These are phyloP conservation scores for Perdix hodgsoniae DNA, from an alignment of 2,797 vertebrate species.

Conservation along the genomic window DNA sequence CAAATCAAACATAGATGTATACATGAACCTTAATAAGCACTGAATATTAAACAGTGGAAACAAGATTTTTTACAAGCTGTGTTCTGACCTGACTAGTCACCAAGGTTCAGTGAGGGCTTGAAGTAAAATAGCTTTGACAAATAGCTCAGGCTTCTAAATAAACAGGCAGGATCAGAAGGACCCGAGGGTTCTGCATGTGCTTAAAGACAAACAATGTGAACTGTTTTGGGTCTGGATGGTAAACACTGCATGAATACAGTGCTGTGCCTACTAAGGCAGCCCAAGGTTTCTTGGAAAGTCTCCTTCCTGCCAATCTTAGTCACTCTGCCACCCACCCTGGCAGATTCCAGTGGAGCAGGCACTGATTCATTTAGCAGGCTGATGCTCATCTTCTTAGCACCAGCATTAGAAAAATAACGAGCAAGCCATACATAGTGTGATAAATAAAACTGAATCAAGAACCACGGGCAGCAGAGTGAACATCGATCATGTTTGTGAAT, in stretches of 20 bases:
- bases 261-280: not conserved
- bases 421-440: not conserved
- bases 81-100: not conserved
- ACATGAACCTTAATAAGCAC: not conserved
- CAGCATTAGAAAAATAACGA: not conserved
- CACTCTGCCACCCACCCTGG: not conserved
- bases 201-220: not conserved
- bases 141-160: not conserved
- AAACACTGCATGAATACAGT: accelerated
- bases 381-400: not conserved
- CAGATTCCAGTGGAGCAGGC: not conserved
- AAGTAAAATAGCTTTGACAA: not conserved
- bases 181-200: not conserved
- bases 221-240: not conserved
- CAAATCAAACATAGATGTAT: not conserved
- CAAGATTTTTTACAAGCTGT: not conserved
- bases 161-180: not conserved
- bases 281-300: accelerated
- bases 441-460: not conserved
- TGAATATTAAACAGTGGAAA: accelerated
- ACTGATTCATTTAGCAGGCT: not conserved
- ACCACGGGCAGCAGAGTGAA: not conserved
- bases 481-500: accelerated
- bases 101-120: not conserved
- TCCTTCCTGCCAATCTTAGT: not conserved